Base-by-base conservation (phyloP, 2,113 vertebrate species). In the Syrrhaptes paradoxus region DNA sequence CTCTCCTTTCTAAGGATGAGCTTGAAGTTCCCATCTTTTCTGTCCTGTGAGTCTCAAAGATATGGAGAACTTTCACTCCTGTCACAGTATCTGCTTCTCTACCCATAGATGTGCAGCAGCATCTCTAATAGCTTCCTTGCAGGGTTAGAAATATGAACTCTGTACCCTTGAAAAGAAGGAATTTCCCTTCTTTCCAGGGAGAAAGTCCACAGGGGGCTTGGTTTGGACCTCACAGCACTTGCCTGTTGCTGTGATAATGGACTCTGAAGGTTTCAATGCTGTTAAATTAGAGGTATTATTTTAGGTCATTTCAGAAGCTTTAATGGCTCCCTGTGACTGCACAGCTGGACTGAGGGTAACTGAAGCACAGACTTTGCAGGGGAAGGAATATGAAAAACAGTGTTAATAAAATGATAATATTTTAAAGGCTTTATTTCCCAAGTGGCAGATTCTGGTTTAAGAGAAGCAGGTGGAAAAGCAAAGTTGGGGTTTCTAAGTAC, bases 221-320 rank as follows among this genome's bases (percentile, higher is more conserved):
- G n/a, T 46, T 58, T 86, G 73, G 65, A 29, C 28, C 49, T 67
- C 88, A 46, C 48, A 85, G 75, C 43, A 54, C 34, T 59, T 71
- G 65, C 29, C 45, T 62, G 76, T n/a, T 49, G 77, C 83, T 84
- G 84, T 88, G 85, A 90, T 94, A 94, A 94, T 72, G 76, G 83
- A 72, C 65, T 85, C 87, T 4, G n/a, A 86, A 96, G 75, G 68
- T 90, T 92, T 16, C 18, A 41, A 74, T 77, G 62, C 36, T 62
- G 31, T 70, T 81, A 75, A 86, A 24, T 67, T 77, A 0, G 3
- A 67, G 61, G 61, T 63, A 59, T 77, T 92, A 84, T 68, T 84
- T 96, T 77, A 86, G 90, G 74, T 89, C 41, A 62, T 92, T 94
- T 89, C 70, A 74, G 73, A 66, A 68, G 68, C 57, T 85, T 84